Base-by-base conservation (phyloP, 2,888 invertebrate species). In the Hirtodrosophila confusa region DNA sequence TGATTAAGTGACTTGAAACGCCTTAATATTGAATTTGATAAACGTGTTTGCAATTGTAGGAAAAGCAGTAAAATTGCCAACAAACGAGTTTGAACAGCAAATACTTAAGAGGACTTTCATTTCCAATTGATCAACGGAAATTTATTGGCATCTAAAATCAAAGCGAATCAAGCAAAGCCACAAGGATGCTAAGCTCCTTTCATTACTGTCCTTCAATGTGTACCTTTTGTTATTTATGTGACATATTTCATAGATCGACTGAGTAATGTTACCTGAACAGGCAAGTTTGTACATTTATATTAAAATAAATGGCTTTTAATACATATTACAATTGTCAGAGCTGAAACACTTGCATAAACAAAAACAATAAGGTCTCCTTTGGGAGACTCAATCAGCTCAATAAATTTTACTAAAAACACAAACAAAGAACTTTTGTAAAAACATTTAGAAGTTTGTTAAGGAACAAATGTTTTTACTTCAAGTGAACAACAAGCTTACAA, bases 281-380 rank as follows among this genome's bases (percentile, higher is more conserved):
- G 33, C 24, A 44, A 8, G 43, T 31, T 6, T 7, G 23, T 61
- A 51, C 51, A 76, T 74, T 74, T 74, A 74, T 74, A 71, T 24
- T 49, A 51, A 62, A 55, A 58, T 62, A 74, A 73, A 71, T 61
- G 54, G 47, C 57, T 41, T 57, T 73, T 66, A 75, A 73, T 66
- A 75, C 72, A 61, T 66, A 71, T 73, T 57, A 75, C 70, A 54
- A 60, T 54, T 73, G 71, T 70, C 67, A 45, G 45, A 56, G 17
- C 12, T 53, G 27, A 49, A 69, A 35, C 49, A 57, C 27, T 36
- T 11, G 45, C 33, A 36, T 6, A 12, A 68, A 53, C 35, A 69
- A 53, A 29, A 48, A 33, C 44, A 37, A 35, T 4, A 40, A 40
- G 3, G 6, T 36, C 39, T 4, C 9, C 35, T 43, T 35, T 24